These are phyloP conservation scores for Rhizomys pruinosus DNA, from an alignment of 2,113 vertebrate genomes.

Conservation along the genomic window DNA sequence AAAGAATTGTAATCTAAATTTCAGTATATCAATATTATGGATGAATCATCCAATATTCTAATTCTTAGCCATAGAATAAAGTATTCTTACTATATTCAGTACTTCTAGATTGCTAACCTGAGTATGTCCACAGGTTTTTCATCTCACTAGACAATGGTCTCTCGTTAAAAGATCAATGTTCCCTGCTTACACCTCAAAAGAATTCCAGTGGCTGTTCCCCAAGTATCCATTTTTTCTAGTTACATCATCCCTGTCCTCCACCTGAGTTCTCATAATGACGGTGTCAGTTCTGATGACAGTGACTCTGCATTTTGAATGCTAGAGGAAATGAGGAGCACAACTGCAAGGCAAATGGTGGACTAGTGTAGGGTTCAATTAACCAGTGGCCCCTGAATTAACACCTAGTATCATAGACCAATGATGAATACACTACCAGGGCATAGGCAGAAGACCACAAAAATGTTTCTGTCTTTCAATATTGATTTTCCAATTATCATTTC, in stretches of 20 bases:
- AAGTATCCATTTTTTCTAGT: neutral
- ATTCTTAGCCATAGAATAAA: constrained; percentile 34
- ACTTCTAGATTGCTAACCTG: constrained; percentile 7
- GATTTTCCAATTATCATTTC: constrained; percentile 54
- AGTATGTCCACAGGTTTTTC: constrained; percentile 21
- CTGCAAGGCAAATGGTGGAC: neutral
- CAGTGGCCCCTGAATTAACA: constrained; percentile 55
- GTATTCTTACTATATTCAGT: neutral
- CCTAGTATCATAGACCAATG: constrained; percentile 31
- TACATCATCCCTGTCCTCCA: neutral
- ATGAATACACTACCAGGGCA: constrained; percentile 28
- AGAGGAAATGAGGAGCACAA: constrained; percentile 30
- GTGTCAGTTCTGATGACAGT: neutral
- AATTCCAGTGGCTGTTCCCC: neutral
- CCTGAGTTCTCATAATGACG: neutral
- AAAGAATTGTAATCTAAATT: constrained; percentile 18
- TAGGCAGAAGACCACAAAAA: constrained; percentile 50
- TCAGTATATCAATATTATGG: constrained; percentile 39
- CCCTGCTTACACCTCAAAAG: neutral
- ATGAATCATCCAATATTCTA: constrained; percentile 7
- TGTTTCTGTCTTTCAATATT: constrained; percentile 2
- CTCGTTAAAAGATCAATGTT: neutral
- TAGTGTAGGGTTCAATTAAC: constrained; percentile 54
- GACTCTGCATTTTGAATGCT: constrained; percentile 25
- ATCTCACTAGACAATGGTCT: neutral